phyloP scores from a whole-genome alignment of 64 coral and sea anemone species.

The Hydrozoanthus tunicans region DNA sequence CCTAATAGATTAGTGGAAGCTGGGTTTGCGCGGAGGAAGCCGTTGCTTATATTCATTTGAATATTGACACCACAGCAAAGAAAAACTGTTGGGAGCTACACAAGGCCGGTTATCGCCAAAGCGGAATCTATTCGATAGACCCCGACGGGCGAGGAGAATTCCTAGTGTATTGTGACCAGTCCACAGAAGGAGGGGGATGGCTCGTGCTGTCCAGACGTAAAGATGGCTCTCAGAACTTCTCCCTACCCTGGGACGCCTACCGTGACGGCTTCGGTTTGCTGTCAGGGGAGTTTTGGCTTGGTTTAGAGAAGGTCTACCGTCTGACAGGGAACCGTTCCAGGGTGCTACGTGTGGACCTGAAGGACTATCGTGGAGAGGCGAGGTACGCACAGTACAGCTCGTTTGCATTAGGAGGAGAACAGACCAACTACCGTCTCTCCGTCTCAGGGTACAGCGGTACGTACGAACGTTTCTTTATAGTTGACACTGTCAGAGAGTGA shows the following conservation, averaged over 20 bases:
- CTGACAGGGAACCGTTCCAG: slow-evolving; percentile 4
- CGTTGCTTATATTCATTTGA: no score
- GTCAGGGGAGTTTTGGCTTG: slow-evolving; percentile 48
- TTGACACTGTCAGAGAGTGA: background rate
- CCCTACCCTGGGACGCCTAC: slow-evolving; percentile 21
- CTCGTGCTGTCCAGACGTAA: slow-evolving; percentile 43
- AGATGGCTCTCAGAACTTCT: slow-evolving; percentile 54
- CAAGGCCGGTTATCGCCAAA: slow-evolving; percentile 30
- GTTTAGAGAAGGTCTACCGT: slow-evolving; percentile 57
- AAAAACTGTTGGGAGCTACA: slow-evolving; percentile 46
- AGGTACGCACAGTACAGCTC: slow-evolving; percentile 57
- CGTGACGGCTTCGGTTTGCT: slow-evolving; percentile 55
- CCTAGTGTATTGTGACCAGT: slow-evolving; percentile 63
- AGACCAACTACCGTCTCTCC: slow-evolving; percentile 8
- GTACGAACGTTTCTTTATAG: background rate
- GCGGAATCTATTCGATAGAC: slow-evolving; percentile 41
- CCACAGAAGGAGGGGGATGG: slow-evolving; percentile 62
- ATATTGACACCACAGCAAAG: background rate
- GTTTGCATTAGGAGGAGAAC: slow-evolving; percentile 50
- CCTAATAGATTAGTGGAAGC: no score
- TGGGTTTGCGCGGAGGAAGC: no score
- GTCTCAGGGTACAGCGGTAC: slow-evolving; percentile 48
- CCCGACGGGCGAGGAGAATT: slow-evolving; percentile 55
- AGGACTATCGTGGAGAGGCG: slow-evolving; percentile 14
- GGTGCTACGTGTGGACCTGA: slow-evolving; percentile 58